Percentiles rank a stretch among this genome's conserved stretches.
Evolutionary conservation across 1,140 invertebrate genomes (phyloP).

Genomic region (Solenopsis fugax): DNA sequence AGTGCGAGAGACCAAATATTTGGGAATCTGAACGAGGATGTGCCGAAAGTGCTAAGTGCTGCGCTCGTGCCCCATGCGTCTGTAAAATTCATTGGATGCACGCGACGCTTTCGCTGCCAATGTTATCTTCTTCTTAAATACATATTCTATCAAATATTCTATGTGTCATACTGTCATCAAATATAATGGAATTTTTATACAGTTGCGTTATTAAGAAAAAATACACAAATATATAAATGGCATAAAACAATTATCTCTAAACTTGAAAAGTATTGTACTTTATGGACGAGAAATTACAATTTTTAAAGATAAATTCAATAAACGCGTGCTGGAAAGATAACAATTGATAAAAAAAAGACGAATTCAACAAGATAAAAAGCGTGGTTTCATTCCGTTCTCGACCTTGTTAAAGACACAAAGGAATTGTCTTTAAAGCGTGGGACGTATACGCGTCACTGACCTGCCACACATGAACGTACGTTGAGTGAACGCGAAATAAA

Average conservation of each 20-base stretch:
- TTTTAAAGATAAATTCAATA: background rate
- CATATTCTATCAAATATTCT: background rate
- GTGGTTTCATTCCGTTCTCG: background rate
- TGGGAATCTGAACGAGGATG: constrained; percentile 16
- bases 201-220: background rate
- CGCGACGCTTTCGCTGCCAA: constrained; percentile 16
- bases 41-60: constrained; percentile 45
- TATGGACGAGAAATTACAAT: background rate
- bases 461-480: constrained; percentile 67
- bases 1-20: constrained; percentile 54
- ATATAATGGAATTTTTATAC: background rate
- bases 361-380: background rate
- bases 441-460: constrained; percentile 70
- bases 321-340: background rate
- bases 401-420: background rate
- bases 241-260: background rate
- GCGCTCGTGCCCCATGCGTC: constrained; percentile 20
- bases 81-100: constrained; percentile 56
- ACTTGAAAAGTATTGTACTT: background rate
- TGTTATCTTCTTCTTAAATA: background rate
- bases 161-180: background rate
- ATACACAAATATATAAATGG: background rate
- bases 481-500: constrained; percentile 68
- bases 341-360: background rate
- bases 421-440: constrained; percentile 66